Base-by-base conservation (phyloP, 2,797 vertebrate genomes). In the Enteromius radiatus region DNA sequence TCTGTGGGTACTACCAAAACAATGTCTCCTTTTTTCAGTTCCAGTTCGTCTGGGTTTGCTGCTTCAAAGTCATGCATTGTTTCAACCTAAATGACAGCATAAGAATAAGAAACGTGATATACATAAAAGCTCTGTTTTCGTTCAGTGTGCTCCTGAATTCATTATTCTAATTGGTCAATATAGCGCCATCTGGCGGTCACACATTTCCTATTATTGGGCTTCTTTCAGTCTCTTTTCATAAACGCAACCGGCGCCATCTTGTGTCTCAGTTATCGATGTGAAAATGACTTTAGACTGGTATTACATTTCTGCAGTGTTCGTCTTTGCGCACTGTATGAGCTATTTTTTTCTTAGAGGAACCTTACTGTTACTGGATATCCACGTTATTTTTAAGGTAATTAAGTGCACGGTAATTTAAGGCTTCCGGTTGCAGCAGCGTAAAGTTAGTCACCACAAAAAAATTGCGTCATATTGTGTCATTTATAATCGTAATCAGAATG, bases 61-160 rank as follows among this genome's bases (percentile, higher is more conserved):
- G 98, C 97, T 71, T 98, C 97, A 3, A 99, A 99, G 87, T 99
- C 97, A 9, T 99, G 98, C 82, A 99, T 88, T 0, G 95, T 95
- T 94, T 98, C 96, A 87, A 97, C 97, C 98, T 99, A 84, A 49
- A 91, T 52, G 73, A 84, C 80, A 56, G 10, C 8, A 38, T 71
- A 17, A 73, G 9, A 19, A 38, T 26, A 38, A n/a, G 9, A 63
- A 33, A 17, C 6, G 5, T 63, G 26, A 23, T 56, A 6, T 2
- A 31, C 56, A 38, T 26, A 5, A 14, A 71, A 71, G 28, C 28
- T 23, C 54, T 36, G 26, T 45, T 26, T 14, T 38, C 6, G 7
- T 54, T 21, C 14, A n/a, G n/a, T 9, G n/a, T n/a, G n/a, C 31
- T 31, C 31, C 31, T 2, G 31, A 65, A 65, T 33, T 14, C 21